Base-by-base conservation (phyloP, 1,140 invertebrate species). In the Geopemphigus sp. region DNA sequence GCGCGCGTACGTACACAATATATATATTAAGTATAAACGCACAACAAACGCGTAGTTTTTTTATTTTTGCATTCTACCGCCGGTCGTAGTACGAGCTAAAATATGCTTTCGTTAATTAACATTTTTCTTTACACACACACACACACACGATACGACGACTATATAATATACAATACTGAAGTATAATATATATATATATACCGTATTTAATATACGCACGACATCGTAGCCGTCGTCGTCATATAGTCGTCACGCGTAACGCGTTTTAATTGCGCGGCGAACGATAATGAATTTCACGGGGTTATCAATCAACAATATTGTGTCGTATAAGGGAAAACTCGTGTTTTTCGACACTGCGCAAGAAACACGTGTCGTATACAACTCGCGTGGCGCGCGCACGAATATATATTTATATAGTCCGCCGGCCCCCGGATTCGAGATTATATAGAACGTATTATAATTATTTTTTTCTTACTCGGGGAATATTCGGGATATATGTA, bases 101-200 rank as follows among this genome's bases (percentile, higher is more conserved):
- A 73, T 56, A 50, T 15, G 54, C 70, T 73, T 73, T 32, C n/a
- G 70, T 56, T 73, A 73, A 73, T 73, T 73, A 73, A 32, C 54
- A 54, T 68, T 68, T 68, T 50, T 6, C 14, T 10, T 0, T 47
- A 47, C 12, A 45, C 24, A 47, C 22, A 47, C 22, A 61, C 19
- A 19, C 22, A 10, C 19, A 19, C 1, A 11, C 17, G 1, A 29
- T 61, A 59, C 32, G 32, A 8, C 32, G 5, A 22, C 6, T 56
- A 19, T 56, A 22, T n/a, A n/a, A 22, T 22, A 56, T 54, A 19
- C 8, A 2, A 53, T 14, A 54, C 24, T n/a, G n/a, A 59, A 26
- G 57, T 17, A 19, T n/a, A 6, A 61, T 15, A 17, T 61, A 29
- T 61, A 61, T 45, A 45, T 45, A 32, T 8, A 32, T 64, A 10